These are phyloP conservation scores for Trematocara macrostoma DNA, from an alignment of 2,113 vertebrate genomes.

Conservation along the genomic window DNA sequence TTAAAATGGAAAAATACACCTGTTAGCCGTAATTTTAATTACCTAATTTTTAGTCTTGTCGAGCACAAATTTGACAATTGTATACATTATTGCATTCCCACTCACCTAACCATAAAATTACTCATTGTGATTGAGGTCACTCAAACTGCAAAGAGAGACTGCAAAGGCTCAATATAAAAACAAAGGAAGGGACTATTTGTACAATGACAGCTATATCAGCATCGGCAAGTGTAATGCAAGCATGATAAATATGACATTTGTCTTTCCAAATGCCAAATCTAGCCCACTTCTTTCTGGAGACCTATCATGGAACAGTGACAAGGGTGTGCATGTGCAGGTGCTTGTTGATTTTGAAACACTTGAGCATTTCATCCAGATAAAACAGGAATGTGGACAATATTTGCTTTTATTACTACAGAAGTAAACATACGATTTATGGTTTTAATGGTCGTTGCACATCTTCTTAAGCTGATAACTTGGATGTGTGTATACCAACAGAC, in stretches of 20 bases:
- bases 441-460: background rate
- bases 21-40: background rate
- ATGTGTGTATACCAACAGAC: background rate
- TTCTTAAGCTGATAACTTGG: background rate
- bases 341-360: background rate
- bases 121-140: background rate
- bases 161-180: background rate
- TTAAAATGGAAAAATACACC: background rate
- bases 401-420: background rate
- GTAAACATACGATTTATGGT: background rate
- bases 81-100: background rate
- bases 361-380: background rate
- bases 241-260: background rate
- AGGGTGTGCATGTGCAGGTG: background rate
- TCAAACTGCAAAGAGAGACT: background rate
- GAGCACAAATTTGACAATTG: background rate
- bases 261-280: background rate
- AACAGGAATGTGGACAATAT: background rate
- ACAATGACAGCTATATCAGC: background rate
- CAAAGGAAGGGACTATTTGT: background rate
- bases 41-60: background rate
- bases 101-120: background rate
- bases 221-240: background rate
- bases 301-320: background rate
- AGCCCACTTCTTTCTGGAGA: background rate